Base-by-base conservation (phyloP, 2,888 invertebrate genomes). In the Amblyjoppa proteus region DNA sequence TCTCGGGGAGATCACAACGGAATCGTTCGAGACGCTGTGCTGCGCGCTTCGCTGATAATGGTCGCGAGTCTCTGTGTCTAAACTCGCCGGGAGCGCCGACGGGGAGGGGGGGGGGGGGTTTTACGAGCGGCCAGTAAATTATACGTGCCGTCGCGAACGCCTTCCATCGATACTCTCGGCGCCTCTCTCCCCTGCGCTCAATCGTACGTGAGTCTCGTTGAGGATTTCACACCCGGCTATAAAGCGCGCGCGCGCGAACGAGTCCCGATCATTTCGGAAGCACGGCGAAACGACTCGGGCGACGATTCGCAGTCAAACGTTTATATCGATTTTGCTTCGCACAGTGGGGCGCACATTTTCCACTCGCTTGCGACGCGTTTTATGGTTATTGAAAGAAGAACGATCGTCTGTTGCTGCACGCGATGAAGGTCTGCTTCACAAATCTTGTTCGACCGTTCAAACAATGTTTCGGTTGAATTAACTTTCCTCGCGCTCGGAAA, bases 81-180 rank as follows among this genome's bases (percentile, higher is more conserved):
- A 53, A 53, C 49, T 25, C 28, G 49, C 13, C 41, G 20, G 16
- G 13, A 25, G 45, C 20, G 28, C 16, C 49, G 3, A 28, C 11
- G 28, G 28, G 20, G 20, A 20, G 20, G 20, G 20, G 20, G 20
- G 20, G 20, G 20, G 20, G 16, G 61, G 51, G 20, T 11, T 84
- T 84, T 84, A 84, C 84, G 84, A 78, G 73, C 69, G 69, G 31
- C 68, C 77, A 69, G 73, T 84, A 77, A 84, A 77, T 84, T 81
- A 84, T 84, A 73, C 73, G 77, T 64, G 20, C 77, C 49, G 49
- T 34, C 68, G 77, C 45, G 34, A 77, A 81, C 81, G 77, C 69
- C 76, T 31, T 25, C 76, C 41, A 76, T 76, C 53, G 68, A 20
- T 70, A 49, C 58, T 61, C 53, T 45, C 51, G n/a, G n/a, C 25